Evolutionary conservation across 2,113 vertebrate genomes (phyloP).

Genomic region (Nyctibius bracteatus): DNA sequence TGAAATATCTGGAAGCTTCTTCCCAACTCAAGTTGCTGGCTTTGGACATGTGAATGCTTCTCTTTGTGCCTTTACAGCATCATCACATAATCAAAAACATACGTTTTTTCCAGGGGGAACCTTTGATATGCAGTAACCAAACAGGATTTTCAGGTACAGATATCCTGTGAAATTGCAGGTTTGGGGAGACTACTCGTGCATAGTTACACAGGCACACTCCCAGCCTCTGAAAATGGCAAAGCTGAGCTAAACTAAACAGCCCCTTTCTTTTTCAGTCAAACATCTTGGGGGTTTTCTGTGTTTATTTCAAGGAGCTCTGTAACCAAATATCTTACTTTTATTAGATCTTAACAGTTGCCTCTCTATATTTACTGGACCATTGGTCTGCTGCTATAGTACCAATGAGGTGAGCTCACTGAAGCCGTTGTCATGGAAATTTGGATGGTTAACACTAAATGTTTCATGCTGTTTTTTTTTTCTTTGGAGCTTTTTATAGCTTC

Average conservation of each 20-base stretch:
- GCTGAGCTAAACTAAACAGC: background rate
- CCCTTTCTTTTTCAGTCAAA: background rate
- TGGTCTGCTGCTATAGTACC: background rate
- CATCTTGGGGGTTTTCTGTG: background rate
- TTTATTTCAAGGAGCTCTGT: background rate
- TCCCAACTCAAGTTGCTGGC: background rate
- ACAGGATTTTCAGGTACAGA: slow-evolving; percentile 41
- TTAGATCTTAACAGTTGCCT: background rate
- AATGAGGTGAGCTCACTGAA: background rate
- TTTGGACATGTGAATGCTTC: background rate
- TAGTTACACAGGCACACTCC: background rate
- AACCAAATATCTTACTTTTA: background rate
- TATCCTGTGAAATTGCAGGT: background rate
- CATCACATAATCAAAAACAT: background rate
- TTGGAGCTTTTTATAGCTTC: slow-evolving; percentile 1
- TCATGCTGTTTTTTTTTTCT: slow-evolving; percentile 30
- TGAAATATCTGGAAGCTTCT: background rate
- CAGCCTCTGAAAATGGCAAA: background rate
- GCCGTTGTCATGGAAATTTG: background rate
- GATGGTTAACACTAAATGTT: background rate
- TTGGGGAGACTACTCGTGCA: background rate
- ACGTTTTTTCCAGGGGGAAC: background rate
- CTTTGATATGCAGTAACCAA: slow-evolving; percentile 13
- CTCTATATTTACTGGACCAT: background rate
- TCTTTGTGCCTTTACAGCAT: background rate